These are phyloP conservation scores for Leontocebus nigricollis DNA, from an alignment of 2,797 vertebrate genomes.

Conservation along the genomic window DNA sequence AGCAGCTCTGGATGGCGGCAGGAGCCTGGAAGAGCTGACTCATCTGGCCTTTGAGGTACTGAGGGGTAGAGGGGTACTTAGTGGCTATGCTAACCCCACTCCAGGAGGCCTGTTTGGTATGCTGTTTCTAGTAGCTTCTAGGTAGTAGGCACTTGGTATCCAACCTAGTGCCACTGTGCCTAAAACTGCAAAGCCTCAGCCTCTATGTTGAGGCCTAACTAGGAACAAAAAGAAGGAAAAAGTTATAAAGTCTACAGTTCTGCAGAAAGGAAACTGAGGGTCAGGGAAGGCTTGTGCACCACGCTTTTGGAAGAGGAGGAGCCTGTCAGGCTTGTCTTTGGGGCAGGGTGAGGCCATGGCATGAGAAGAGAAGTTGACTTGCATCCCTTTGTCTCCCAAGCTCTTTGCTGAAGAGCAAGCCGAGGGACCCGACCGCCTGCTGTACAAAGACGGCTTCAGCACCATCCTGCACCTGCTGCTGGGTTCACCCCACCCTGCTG, in stretches of 20 bases:
- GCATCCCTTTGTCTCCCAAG: constrained; percentile 28
- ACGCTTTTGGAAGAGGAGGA: background rate
- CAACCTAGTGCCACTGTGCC: background rate
- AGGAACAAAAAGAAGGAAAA: background rate
- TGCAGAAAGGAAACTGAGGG: background rate
- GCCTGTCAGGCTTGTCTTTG: background rate
- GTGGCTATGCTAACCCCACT: background rate
- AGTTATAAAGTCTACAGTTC: background rate
- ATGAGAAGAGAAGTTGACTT: background rate
- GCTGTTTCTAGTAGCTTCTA: background rate
- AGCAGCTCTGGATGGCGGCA: constrained; percentile 83
- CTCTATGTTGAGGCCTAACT: background rate
- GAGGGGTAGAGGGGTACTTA: fast-evolving
- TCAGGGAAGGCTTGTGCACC: background rate
- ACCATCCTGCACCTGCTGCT: constrained; percentile 91
- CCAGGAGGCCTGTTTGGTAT: background rate
- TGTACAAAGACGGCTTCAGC: constrained; percentile 86
- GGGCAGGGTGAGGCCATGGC: background rate
- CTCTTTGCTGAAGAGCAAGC: constrained; percentile 75
- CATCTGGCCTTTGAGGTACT: constrained; percentile 86
- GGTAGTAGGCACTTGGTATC: background rate
- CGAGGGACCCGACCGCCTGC: constrained; percentile 55
- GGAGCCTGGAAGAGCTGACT: constrained; percentile 85
- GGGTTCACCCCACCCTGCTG: constrained; percentile 84
- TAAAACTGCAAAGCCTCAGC: background rate